Evolutionary conservation across 2,797 vertebrate genomes (phyloP).

Genomic region (Diceros bicornis): DNA sequence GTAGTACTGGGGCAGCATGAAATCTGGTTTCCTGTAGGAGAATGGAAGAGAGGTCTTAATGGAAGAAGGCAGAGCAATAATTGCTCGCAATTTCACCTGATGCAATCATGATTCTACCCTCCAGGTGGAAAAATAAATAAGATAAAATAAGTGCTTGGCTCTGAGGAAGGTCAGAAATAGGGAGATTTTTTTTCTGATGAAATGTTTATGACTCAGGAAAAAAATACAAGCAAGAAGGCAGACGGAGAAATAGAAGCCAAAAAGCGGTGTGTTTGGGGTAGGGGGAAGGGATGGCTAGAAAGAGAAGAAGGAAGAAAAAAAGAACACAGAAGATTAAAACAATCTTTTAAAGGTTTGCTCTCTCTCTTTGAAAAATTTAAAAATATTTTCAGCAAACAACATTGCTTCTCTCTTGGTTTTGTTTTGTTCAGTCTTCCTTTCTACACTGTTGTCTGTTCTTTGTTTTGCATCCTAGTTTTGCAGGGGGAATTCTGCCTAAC

Average conservation of each 20-base stretch:
- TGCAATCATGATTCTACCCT: not conserved
- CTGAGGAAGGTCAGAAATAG: slow-evolving; percentile 57
- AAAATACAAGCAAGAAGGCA: slow-evolving; percentile 73
- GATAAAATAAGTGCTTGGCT: slow-evolving; percentile 45
- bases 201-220: slow-evolving; percentile 79
- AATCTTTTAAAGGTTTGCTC: slow-evolving; percentile 82
- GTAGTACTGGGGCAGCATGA: not conserved
- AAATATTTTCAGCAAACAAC: slow-evolving; percentile 88
- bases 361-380: slow-evolving; percentile 82
- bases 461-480: slow-evolving; percentile 85
- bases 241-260: slow-evolving; percentile 77
- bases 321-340: slow-evolving; percentile 77
- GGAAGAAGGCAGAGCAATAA: not conserved
- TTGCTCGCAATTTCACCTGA: slow-evolving; percentile 13
- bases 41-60: not conserved
- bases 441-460: slow-evolving; percentile 85
- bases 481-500: slow-evolving; percentile 84
- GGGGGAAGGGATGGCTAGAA: slow-evolving; percentile 31
- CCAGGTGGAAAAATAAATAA: slow-evolving; percentile 47
- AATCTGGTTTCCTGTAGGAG: not conserved
- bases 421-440: slow-evolving; percentile 83
- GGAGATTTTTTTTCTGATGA: slow-evolving; percentile 66
- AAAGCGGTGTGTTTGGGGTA: slow-evolving; percentile 47
- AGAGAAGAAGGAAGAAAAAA: slow-evolving; percentile 63
- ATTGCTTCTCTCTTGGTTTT: slow-evolving; percentile 83